Evolutionary conservation across 2,888 invertebrate species (phyloP).

Genomic region (Tolmerus cingulatus): DNA sequence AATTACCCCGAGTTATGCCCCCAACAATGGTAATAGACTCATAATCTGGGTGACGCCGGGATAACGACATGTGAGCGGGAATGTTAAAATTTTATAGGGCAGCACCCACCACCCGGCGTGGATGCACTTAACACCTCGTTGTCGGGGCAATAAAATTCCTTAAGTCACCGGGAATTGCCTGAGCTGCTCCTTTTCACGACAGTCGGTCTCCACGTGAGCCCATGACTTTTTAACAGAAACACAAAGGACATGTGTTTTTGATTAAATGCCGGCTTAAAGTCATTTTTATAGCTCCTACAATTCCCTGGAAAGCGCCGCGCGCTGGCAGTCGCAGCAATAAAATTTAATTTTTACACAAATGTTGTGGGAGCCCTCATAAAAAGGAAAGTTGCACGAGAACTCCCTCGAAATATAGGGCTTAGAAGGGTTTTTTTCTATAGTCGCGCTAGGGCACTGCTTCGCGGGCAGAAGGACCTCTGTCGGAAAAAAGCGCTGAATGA

Average conservation of each 20-base stretch:
- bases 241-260: conserved; percentile 19
- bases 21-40: not conserved
- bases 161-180: not conserved
- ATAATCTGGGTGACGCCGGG: not conserved
- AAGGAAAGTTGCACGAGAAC: not conserved
- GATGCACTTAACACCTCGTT: conserved; percentile 38
- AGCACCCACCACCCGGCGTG: conserved; percentile 14
- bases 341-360: conserved; percentile 24
- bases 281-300: conserved; percentile 9
- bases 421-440: not conserved
- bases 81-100: conserved; percentile 38
- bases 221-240: not conserved
- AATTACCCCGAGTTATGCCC: not conserved
- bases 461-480: not conserved
- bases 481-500: not conserved
- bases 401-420: not conserved
- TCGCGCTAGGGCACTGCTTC: not conserved
- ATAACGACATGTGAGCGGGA: conserved; percentile 26
- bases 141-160: conserved; percentile 28
- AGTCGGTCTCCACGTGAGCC: not conserved
- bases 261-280: conserved; percentile 1
- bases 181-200: not conserved
- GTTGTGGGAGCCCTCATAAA: not conserved
- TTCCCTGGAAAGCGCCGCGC: not conserved
- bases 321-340: not conserved